Evolutionary conservation across 2,113 vertebrate genomes (phyloP), one percentile per base, ranked within the genome.

Genomic region (Alouatta palliata): DNA sequence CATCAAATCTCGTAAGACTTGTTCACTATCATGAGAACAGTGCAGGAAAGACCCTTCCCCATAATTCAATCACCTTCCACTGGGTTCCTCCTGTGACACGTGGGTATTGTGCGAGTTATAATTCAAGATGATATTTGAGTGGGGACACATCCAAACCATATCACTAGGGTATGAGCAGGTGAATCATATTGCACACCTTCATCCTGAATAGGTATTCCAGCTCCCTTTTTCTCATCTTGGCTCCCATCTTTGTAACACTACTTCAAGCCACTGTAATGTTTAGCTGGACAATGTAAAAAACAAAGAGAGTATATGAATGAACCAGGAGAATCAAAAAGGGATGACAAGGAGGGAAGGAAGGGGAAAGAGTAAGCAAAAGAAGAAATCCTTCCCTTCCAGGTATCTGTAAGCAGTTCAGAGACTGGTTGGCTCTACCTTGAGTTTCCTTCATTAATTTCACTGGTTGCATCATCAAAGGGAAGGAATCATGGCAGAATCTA

Each of bases 181-280:
- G 66, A 43, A 32, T 4, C 3, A 0, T 16, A 1, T 3, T 9
- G 40, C n/a, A 4, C 1, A 25, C 40, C 43, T 40, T 47, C 8
- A 11, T 17, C 16, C 61, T 49, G 43, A 16, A 2, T 6, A 3
- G 30, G 56, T 21, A 14, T 7, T 8, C 73, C 1, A 3, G 23
- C 12, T 21, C 0, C 12, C 6, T 13, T 64, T 6, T 66, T 61
- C 49, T 66, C n/a, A 7, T 3, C 10, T 20, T 21, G 23, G 21
- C 45, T 27, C n/a, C 30, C 19, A 11, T 37, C 87, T 80, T 80
- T 43, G 40, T 2, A 47, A 25, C 6, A 5, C 2, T 5, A 10
- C 9, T 37, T 43, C 16, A 7, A 64, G 5, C 6, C 49, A 13
- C 1, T 40, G 25, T 0, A 6, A n/a, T 1, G 0, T 35, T 9